Evolutionary conservation across 2,797 vertebrate species (phyloP).

Genomic region (Pangasius sanitwongsei): DNA sequence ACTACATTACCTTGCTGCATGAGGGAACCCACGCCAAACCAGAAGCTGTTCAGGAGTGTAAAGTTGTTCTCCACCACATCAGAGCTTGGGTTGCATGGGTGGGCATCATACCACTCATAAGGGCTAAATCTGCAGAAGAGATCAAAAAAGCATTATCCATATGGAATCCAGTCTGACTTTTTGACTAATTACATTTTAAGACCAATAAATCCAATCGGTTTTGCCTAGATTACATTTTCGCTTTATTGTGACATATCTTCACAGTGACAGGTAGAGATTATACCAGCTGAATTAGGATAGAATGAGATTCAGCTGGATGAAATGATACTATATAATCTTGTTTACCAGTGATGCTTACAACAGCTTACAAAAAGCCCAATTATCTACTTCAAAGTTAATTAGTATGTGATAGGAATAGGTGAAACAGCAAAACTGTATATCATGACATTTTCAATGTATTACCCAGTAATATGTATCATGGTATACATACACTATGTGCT

Average conservation of each 20-base stretch:
- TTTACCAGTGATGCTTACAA: neutral
- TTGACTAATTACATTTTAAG: neutral
- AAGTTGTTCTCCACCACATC: conserved; percentile 99
- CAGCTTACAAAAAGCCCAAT: neutral
- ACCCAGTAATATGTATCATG: neutral
- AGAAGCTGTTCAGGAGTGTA: conserved; percentile 98
- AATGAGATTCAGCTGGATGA: neutral
- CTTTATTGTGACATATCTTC: conserved; percentile 3
- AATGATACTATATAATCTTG: neutral
- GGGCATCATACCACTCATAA: conserved; percentile 97
- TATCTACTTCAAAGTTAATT: neutral
- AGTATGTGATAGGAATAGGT: neutral
- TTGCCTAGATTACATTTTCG: neutral
- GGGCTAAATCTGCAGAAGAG: conserved; percentile 88
- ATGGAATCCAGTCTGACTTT: neutral
- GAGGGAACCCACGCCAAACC: conserved; percentile 96
- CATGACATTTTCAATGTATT: neutral
- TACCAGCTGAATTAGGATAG: neutral
- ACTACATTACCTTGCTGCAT: conserved; percentile 89
- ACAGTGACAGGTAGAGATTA: neutral
- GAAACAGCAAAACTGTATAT: neutral
- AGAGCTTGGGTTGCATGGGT: conserved; percentile 95
- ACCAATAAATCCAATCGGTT: neutral
- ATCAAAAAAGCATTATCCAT: conserved; percentile 8
- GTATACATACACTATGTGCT: neutral